phyloP scores from a whole-genome alignment of 2,888 invertebrate species.

The Glomeris marginata region DNA sequence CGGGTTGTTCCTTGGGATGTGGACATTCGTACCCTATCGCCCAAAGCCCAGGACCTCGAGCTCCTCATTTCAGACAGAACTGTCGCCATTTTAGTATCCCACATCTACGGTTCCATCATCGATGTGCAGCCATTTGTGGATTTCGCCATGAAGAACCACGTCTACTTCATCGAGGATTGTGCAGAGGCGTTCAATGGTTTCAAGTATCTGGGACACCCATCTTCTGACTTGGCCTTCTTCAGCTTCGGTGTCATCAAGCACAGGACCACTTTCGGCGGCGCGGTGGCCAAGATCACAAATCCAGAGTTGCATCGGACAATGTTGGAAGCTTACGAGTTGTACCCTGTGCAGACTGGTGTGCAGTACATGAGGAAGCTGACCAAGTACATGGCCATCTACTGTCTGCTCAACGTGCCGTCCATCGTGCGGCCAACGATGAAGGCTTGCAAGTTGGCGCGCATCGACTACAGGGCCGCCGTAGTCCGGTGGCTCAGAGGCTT shows the following conservation, averaged over 20 bases:
- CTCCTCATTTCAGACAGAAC: constrained; percentile 25
- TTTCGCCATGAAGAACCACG: constrained; percentile 22
- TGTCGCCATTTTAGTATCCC: constrained; percentile 28
- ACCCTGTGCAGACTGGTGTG: constrained; percentile 22
- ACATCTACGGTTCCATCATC: constrained; percentile 27
- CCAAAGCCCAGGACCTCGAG: constrained; percentile 25
- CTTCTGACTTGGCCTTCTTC: constrained; percentile 27
- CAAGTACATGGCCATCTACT: constrained; percentile 25
- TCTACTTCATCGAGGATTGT: constrained; percentile 29
- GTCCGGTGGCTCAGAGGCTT: constrained; percentile 27
- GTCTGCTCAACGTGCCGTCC: constrained; percentile 23
- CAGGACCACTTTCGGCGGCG: constrained; percentile 29
- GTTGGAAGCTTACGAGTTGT: constrained; percentile 20
- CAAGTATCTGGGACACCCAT: constrained; percentile 25
- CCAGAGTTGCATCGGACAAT: constrained; percentile 22
- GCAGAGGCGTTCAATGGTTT: constrained; percentile 30
- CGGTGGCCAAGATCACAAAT: constrained; percentile 27
- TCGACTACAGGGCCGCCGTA: constrained; percentile 24
- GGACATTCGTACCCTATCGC: constrained; percentile 26
- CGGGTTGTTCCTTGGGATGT: constrained; percentile 27
- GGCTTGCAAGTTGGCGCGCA: constrained; percentile 18
- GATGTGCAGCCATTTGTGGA: constrained; percentile 25
- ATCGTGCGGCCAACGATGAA: constrained; percentile 22
- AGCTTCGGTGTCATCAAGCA: constrained; percentile 32
- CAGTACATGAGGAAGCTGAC: constrained; percentile 26